phyloP scores from a whole-genome alignment of 2,888 invertebrate species.

The Colletes collaris region DNA sequence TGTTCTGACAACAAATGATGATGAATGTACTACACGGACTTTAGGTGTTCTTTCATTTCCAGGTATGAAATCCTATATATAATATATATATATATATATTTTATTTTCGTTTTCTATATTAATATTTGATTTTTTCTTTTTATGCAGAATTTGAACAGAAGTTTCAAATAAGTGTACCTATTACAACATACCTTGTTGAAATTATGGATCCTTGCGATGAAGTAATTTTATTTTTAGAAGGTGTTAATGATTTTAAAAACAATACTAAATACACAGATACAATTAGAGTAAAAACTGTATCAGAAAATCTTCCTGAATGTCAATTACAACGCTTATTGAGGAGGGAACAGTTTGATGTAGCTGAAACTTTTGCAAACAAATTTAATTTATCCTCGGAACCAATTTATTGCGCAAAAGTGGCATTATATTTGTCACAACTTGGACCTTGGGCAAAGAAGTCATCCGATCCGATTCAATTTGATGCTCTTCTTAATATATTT shows the following conservation, averaged over 20 bases:
- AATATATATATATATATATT: not conserved
- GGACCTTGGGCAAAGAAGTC: constrained; percentile 72
- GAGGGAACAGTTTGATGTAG: constrained; percentile 83
- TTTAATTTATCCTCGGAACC: constrained; percentile 81
- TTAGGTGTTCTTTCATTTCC: constrained; percentile 75
- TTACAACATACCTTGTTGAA: constrained; percentile 74
- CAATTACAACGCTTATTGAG: constrained; percentile 83
- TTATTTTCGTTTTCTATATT: not conserved
- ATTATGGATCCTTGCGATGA: constrained; percentile 71
- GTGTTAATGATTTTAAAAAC: constrained; percentile 51
- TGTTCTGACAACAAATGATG: constrained; percentile 61
- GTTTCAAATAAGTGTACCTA: constrained; percentile 75
- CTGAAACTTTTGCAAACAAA: constrained; percentile 82
- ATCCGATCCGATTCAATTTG: constrained; percentile 75
- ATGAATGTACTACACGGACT: constrained; percentile 34
- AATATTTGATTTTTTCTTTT: constrained; percentile 40
- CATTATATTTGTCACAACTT: constrained; percentile 77
- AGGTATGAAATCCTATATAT: constrained; percentile 61
- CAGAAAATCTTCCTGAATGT: constrained; percentile 83
- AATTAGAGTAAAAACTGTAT: constrained; percentile 78
- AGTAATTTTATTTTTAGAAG: constrained; percentile 79
- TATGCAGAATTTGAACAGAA: constrained; percentile 74
- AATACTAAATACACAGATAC: constrained; percentile 67
- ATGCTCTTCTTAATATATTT: constrained; percentile 78
- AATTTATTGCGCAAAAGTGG: constrained; percentile 83